phyloP scores from a whole-genome alignment of 2,113 vertebrate genomes.

The Sinosuthora webbiana region DNA sequence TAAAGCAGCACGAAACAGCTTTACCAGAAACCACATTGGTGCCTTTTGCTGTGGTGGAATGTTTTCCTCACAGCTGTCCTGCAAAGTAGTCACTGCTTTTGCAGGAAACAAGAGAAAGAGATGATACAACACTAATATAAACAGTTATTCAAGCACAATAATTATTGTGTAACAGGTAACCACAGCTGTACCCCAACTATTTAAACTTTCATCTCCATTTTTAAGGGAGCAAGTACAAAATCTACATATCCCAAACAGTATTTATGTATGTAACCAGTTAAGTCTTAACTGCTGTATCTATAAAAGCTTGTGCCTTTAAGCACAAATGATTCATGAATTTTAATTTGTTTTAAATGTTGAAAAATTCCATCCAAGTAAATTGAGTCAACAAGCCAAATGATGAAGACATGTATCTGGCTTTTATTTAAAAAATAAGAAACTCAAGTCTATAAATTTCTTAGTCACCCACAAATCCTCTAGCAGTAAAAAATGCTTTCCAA shows the following conservation, averaged over 20 bases:
- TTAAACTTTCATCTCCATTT: neutral
- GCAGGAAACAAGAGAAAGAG: neutral
- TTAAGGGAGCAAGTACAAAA: neutral
- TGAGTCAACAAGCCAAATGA: slow-evolving; percentile 29
- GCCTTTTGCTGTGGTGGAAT: neutral
- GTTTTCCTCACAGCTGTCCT: neutral
- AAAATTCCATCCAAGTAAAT: slow-evolving; percentile 41
- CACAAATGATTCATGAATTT: slow-evolving; percentile 47
- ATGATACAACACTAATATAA: rapidly evolving
- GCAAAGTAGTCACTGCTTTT: neutral
- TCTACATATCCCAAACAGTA: neutral
- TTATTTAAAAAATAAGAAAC: slow-evolving; percentile 28
- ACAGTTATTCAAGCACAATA: neutral
- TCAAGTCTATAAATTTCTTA: slow-evolving; percentile 9
- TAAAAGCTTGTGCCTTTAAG: slow-evolving; percentile 46
- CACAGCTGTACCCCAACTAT: neutral
- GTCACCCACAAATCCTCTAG: slow-evolving; percentile 20
- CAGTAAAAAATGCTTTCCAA: slow-evolving; percentile 1
- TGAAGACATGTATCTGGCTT: slow-evolving; percentile 21
- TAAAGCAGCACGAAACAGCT: neutral
- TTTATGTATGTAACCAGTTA: neutral
- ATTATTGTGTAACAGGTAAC: neutral
- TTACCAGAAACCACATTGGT: rapidly evolving
- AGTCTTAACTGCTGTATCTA: neutral
- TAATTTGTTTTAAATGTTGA: slow-evolving; percentile 61